Percentiles rank a stretch among this genome's conserved stretches.
Conservation (phyloP, 2,113 vertebrate genomes). For the Paramisgurnus dabryanus region DNA sequence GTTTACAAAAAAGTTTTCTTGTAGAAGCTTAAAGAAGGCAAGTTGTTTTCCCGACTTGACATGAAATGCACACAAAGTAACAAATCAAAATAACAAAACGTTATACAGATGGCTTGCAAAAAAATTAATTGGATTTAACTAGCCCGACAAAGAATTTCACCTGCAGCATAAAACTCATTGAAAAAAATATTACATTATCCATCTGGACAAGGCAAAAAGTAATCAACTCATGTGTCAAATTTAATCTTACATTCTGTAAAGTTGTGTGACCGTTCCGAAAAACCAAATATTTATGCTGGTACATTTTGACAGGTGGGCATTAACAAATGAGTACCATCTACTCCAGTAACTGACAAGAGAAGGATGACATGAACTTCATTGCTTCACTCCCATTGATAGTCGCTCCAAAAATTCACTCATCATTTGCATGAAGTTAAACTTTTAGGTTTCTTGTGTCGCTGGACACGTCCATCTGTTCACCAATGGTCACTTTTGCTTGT, state of each 20-base stretch:
- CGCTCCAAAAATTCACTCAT: too few relatives aligned
- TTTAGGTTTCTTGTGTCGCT: too few relatives aligned
- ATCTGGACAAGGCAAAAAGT: slow-evolving; percentile 29
- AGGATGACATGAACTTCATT: too few relatives aligned
- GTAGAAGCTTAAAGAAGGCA: background rate
- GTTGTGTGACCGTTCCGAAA: background rate
- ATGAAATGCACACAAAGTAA: background rate
- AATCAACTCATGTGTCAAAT: slow-evolving; percentile 23
- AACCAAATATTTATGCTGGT: background rate
- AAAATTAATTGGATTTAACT: slow-evolving; percentile 16
- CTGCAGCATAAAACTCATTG: slow-evolving; percentile 5
- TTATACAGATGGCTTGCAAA: background rate
- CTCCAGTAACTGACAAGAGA: too few relatives aligned
- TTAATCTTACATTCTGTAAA: slow-evolving; percentile 11
- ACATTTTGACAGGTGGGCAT: background rate
- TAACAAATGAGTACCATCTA: too few relatives aligned
- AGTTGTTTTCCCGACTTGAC: background rate
- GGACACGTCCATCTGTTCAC: too few relatives aligned
- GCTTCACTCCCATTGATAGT: too few relatives aligned
- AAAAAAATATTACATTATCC: slow-evolving; percentile 32
- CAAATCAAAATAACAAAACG: background rate
- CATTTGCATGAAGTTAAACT: too few relatives aligned
- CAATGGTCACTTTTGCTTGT: too few relatives aligned
- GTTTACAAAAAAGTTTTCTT: background rate
- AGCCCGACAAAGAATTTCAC: background rate